Conservation (phyloP, 2,888 invertebrate species). For the Temnothorax rugatulus region DNA sequence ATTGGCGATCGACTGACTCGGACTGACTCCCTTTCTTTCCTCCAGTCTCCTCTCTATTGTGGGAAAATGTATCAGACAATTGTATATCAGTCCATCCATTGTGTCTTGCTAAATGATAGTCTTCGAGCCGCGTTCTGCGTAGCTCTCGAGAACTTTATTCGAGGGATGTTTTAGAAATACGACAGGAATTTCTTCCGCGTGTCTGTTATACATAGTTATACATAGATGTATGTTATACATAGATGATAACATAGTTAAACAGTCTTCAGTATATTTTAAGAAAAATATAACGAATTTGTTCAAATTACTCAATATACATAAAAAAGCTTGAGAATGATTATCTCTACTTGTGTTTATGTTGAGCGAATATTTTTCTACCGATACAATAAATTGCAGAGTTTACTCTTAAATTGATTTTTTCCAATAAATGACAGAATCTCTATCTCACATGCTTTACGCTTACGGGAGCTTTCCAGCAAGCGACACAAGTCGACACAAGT, state of each 20-base stretch:
- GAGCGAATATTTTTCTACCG: not conserved
- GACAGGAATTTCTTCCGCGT: not conserved
- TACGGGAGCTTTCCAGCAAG: too few relatives aligned
- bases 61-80: constrained; percentile 82
- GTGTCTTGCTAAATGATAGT: constrained; percentile 79
- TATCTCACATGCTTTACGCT: not conserved
- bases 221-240: too few relatives aligned
- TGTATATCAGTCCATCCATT: constrained; percentile 78
- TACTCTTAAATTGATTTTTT: not conserved
- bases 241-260: not conserved
- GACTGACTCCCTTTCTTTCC: constrained; percentile 64
- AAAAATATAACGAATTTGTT: not conserved
- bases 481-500: too few relatives aligned
- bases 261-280: not conserved
- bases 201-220: too few relatives aligned
- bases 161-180: constrained; percentile 57
- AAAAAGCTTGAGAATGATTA: not conserved
- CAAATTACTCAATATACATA: not conserved
- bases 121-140: constrained; percentile 59
- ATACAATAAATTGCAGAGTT: not conserved
- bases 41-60: constrained; percentile 73
- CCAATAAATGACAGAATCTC: not conserved
- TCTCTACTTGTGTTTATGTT: not conserved
- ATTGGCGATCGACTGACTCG: constrained; percentile 83
- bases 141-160: constrained; percentile 65